These are phyloP conservation scores for Stenotaenia linearis DNA, from an alignment of 2,888 invertebrate species.

Conservation along the genomic window DNA sequence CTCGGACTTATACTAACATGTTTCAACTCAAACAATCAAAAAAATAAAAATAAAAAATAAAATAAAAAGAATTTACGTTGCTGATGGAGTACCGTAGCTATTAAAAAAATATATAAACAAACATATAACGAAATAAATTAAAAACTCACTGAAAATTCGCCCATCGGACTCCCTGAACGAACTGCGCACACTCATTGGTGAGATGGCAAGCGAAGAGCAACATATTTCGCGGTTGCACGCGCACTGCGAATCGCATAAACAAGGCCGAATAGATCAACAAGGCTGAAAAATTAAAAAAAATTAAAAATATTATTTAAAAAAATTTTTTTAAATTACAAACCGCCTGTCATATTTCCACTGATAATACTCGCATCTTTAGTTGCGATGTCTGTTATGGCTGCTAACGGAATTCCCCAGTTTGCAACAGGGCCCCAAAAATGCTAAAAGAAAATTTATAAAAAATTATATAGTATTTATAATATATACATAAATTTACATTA, in stretches of 20 bases:
- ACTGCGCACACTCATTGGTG: conserved; percentile 86
- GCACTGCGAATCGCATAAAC: conserved; percentile 97
- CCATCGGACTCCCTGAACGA: conserved; percentile 59
- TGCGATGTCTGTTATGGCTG: conserved; percentile 79
- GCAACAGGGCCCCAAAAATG: conserved; percentile 99
- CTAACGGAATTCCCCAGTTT: conserved; percentile 97
- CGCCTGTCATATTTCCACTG: conserved; percentile 94
- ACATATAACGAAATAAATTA: too few species aligned
- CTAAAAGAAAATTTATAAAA: conserved; percentile 39
- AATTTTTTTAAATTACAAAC: conserved; percentile 53
- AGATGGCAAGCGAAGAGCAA: conserved; percentile 92
- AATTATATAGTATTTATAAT: background rate
- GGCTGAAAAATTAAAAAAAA: conserved; percentile 54
- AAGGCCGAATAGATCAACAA: conserved; percentile 82
- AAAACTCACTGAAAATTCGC: conserved; percentile 11
- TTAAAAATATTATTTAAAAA: background rate
- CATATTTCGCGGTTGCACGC: conserved; percentile 88
- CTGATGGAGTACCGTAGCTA: too few species aligned
- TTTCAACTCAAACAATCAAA: too few species aligned
- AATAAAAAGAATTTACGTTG: too few species aligned
- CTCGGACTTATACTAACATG: too few species aligned
- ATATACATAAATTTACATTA: background rate
- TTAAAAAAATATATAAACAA: background rate
- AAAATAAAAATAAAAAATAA: too few species aligned
- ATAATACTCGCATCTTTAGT: conserved; percentile 84